Evolutionary conservation across 1,140 invertebrate genomes (phyloP), one percentile per base, ranked within the genome.

Genomic region (Psix sp.): DNA sequence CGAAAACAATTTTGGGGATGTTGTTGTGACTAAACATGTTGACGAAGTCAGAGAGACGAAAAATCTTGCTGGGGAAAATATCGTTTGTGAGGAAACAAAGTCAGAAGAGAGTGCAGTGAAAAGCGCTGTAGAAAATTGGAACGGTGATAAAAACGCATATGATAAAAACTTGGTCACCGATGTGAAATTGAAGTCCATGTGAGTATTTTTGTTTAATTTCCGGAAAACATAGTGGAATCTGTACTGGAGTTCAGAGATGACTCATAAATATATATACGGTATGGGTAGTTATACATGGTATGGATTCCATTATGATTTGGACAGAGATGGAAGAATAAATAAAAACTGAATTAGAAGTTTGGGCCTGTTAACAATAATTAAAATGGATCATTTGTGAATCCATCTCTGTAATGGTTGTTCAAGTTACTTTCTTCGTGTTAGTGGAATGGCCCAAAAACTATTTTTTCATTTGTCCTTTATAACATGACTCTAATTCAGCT

Each of bases 161-260:
- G 70, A 77, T 57, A 56, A 73, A 38, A 49, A 59, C 18, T 60
- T 82, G n/a, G 80, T 77, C 48, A 89, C 91, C 9, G 92, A 93
- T 80, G 90, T 94, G 92, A 94, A 93, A 33, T 90, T 94, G 48
- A 95, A 93, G 82, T 91, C 92, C 77, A 93, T 93, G 93, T 94
- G 10, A 71, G 67, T 52, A 3, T 31, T 39, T 45, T 26, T 3
- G 15, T n/a, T 0, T 6, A 21, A 0, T 4, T 0, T 9, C 16
- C 38, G n/a, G 2, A n/a, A n/a, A n/a, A n/a, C n/a, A n/a, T n/a
- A n/a, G n/a, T n/a, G n/a, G n/a, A n/a, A n/a, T n/a, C n/a, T n/a
- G n/a, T n/a, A n/a, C n/a, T n/a, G n/a, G n/a, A n/a, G n/a, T n/a
- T n/a, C n/a, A n/a, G n/a, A n/a, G n/a, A n/a, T n/a, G n/a, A n/a